Evolutionary conservation across 2,888 invertebrate species (phyloP), one percentile per base, ranked within the genome.

Genomic region (Steinernema hermaphroditum): DNA sequence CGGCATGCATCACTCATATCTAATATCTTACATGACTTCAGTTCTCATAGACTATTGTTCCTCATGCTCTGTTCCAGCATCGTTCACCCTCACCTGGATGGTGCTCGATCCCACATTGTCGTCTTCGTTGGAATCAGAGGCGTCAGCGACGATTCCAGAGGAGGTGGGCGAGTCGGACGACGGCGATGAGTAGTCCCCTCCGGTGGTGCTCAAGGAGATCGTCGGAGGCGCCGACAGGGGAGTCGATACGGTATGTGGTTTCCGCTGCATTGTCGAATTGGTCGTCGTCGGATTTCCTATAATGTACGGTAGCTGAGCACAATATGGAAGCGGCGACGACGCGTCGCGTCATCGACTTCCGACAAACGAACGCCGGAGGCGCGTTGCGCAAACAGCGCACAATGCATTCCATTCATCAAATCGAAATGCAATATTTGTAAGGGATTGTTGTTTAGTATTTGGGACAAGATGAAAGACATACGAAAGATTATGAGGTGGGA

Each of bases 131-230:
- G 62, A 62, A 34, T 72, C 68, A 27, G 43, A 43, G 19, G 68
- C 68, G 43, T 72, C 72, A 29, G 72, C 41, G 1, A 68, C 72
- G 43, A 72, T 72, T 32, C 72, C 72, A 69, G 69, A 69, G 9
- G 72, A 72, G 4, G 72, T 72, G 57, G 72, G 72, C 16, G 50
- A 54, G 34, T 72, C 72, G 27, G 72, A 72, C 24, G 69, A 32
- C 29, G 62, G 62, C 62, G 62, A 62, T 2, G 62, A 62, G 62
- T 27, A 62, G 34, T 62, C 62, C 32, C 62, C 62, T 1, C 34
- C 34, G 62, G 62, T 29, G 29, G 62, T 62, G 4, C 32, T 32
- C 8, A 62, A 27, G 29, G 62, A 62, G 62, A 62, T 62, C 12
- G 62, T 62, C 62, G 62, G 62, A 16, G 62, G 62, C 62, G 62